Evolutionary conservation across 2,113 vertebrate species (phyloP), one percentile per base, ranked within the genome.

Genomic region (Anolis carolinensis): DNA sequence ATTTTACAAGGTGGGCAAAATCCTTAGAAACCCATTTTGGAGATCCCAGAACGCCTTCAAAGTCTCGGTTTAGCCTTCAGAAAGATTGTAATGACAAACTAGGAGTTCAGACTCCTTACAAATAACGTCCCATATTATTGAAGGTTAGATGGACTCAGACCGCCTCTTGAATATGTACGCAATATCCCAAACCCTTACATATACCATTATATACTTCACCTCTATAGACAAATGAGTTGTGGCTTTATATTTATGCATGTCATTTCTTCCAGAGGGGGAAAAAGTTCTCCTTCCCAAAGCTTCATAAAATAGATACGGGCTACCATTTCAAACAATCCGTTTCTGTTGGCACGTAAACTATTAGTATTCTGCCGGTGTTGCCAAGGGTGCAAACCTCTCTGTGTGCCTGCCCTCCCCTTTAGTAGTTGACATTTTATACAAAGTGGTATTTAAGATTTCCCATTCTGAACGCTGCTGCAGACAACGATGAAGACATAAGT

Each of bases 311-410:
- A 18, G 30, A 30, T n/a, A 65, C 48, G 63, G 25, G 8, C n/a
- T 78, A 81, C n/a, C 25, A 8, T 59, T 87, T 86, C 30, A 55
- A 76, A 87, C 59, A 83, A 48, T 1, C 16, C 67, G 7, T 10
- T 0, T 14, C 52, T 14, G 36, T 27, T 72, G 27, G 50, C 83
- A 1, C 0, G 0, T 21, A 50, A 71, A 73, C 4, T 0, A 0
- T 8, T 87, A 72, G 23, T 2, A 4, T 79, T 83, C 75, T n/a
- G 4, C 7, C 30, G 18, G 32, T 39, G 52, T 77, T 85, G 67
- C 14, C 13, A 76, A 48, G 67, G 14, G 2, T 63, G 87, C 79
- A 73, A 32, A 79, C 32, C 3, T 14, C 25, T 73, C 3, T 27
- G 7, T 67, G 23, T 2, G 65, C 73, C 20, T 65, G 59, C 39